Evolutionary conservation across 1,140 invertebrate species (phyloP).

Genomic region (Sarcophaga bullata): DNA sequence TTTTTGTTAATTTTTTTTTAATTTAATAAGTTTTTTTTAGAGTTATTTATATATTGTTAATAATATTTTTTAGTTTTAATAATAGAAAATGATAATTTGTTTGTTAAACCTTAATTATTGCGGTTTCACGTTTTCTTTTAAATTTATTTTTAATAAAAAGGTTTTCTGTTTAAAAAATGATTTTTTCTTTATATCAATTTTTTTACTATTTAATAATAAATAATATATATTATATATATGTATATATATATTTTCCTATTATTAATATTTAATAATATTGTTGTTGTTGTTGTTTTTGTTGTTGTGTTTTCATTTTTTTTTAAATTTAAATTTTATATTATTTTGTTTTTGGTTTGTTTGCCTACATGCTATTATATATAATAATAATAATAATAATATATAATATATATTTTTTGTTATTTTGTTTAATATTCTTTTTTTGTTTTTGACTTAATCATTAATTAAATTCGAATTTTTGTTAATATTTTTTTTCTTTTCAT

Average conservation of each 20-base stretch:
- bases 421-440: constrained; percentile 29
- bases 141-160: constrained; percentile 11
- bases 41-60: neutral
- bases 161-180: constrained; percentile 17
- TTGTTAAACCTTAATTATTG: constrained; percentile 28
- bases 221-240: constrained; percentile 29
- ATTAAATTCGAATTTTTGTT: constrained; percentile 63
- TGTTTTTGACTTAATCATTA: constrained; percentile 51
- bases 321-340: constrained; percentile 43
- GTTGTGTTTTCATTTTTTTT: too few species aligned
- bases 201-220: constrained; percentile 32
- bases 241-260: constrained; percentile 30
- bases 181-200: constrained; percentile 34
- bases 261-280: constrained; percentile 36
- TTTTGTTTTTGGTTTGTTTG: constrained; percentile 42
- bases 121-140: too few species aligned
- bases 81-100: constrained; percentile 33
- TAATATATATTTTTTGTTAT: constrained; percentile 27
- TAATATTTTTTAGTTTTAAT: neutral
- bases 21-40: constrained; percentile 1
- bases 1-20: constrained; percentile 1
- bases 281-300: constrained; percentile 25
- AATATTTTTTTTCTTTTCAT: constrained; percentile 50
- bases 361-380: constrained; percentile 36
- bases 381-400: constrained; percentile 42